A percentile compares a stretch with the other conserved stretches of the same genome.
Conservation (phyloP, 2,888 invertebrate genomes). For the Lasiommata megera region DNA sequence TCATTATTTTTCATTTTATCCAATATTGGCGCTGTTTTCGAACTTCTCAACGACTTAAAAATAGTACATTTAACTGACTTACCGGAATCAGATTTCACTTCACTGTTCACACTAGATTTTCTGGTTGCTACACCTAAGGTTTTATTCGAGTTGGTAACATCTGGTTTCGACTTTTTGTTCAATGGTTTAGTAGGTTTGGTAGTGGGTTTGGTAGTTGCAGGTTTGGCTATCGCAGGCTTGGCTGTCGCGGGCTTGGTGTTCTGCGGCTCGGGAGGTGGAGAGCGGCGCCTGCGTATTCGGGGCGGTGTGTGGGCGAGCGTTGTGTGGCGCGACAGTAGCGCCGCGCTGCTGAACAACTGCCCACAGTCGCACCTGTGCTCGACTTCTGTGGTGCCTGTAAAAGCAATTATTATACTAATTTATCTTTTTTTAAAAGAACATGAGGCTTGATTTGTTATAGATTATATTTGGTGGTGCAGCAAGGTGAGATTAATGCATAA, state of each 20-base stretch:
- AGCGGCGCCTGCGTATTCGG: conserved; percentile 66
- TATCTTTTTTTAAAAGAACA: no score
- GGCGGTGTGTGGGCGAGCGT: conserved; percentile 75
- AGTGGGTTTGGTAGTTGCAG: not conserved
- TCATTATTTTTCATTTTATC: not conserved
- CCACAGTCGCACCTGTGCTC: conserved; percentile 79
- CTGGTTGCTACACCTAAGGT: conserved; percentile 33
- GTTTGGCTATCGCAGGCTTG: conserved; percentile 34
- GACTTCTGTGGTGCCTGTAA: conserved; percentile 50
- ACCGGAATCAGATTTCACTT: conserved; percentile 1
- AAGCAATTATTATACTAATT: no score
- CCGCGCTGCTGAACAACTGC: conserved; percentile 68
- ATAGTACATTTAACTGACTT: conserved; percentile 22
- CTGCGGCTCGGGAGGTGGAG: conserved; percentile 41
- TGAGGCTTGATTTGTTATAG: no score
- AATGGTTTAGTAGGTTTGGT: conserved; percentile 39
- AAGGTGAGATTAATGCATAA: no score
- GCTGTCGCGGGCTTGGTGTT: conserved; percentile 30
- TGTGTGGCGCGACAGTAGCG: conserved; percentile 66
- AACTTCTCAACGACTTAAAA: conserved; percentile 43
- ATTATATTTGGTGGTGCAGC: no score
- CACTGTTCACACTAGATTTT: conserved; percentile 40
- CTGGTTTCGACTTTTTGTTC: conserved; percentile 22
- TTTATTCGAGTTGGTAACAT: conserved; percentile 25
- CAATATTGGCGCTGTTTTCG: conserved; percentile 36